These are phyloP conservation scores for Melanotaenia trifasciata DNA, from an alignment of 2,797 vertebrate genomes.

Conservation along the genomic window DNA sequence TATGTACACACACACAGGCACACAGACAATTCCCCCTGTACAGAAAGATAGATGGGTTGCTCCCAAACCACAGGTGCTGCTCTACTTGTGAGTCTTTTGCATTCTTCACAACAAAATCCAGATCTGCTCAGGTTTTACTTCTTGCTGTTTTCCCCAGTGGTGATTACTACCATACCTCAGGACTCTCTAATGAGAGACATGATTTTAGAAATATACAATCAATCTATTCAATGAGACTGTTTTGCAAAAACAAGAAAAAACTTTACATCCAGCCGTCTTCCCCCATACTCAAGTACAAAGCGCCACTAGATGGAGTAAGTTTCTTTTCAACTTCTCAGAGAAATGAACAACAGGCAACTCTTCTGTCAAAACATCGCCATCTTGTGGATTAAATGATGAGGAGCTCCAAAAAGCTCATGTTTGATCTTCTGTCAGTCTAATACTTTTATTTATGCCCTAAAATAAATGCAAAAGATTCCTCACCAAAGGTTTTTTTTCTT, in stretches of 20 bases:
- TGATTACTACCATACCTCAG: conserved; percentile 38
- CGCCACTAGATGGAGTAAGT: conserved; percentile 69
- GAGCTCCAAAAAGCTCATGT: not conserved
- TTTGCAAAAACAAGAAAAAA: conserved; percentile 22
- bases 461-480: not conserved
- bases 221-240: conserved; percentile 40
- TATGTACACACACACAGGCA: conserved; percentile 31
- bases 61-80: conserved; percentile 84
- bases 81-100: conserved; percentile 78
- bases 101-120: conserved; percentile 54
- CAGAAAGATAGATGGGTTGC: conserved; percentile 82
- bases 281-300: not conserved
- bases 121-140: conserved; percentile 33
- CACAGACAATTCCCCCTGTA: conserved; percentile 70
- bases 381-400: conserved; percentile 54
- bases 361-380: conserved; percentile 59
- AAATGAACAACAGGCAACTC: not conserved
- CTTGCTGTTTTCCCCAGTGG: conserved; percentile 42
- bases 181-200: conserved; percentile 34
- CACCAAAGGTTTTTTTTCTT: not conserved
- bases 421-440: not conserved
- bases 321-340: conserved; percentile 20
- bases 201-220: conserved; percentile 47
- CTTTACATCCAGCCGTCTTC: not conserved
- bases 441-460: not conserved